phyloP scores from a whole-genome alignment of 2,888 invertebrate species.

The Aleiodes testaceus region DNA sequence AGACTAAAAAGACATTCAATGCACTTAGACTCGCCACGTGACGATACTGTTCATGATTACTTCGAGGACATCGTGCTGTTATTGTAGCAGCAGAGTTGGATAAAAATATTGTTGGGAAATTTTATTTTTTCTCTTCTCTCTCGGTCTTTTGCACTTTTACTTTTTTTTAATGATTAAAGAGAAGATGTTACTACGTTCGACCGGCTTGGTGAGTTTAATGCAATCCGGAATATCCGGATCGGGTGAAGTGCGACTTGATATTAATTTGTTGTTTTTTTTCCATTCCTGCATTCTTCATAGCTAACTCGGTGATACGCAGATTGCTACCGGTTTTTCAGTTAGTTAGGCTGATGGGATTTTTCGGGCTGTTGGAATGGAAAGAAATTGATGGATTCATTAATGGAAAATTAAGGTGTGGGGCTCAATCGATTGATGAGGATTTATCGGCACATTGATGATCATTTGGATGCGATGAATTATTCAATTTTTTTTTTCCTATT shows the following conservation, averaged over 20 bases:
- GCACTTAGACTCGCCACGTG: conserved; percentile 61
- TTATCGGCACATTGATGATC: background rate
- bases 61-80: conserved; percentile 18
- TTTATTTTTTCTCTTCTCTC: background rate
- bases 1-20: background rate
- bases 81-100: background rate
- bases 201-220: conserved; percentile 28
- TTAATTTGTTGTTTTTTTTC: conserved; percentile 30
- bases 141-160: conserved; percentile 3
- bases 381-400: background rate
- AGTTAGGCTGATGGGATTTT: conserved; percentile 3
- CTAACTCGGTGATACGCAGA: conserved; percentile 25
- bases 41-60: conserved; percentile 46
- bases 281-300: background rate
- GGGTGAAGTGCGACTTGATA: conserved; percentile 18
- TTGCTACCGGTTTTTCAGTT: conserved; percentile 27
- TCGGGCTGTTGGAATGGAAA: background rate
- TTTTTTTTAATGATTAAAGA: background rate
- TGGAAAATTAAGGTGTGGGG: conserved; percentile 16
- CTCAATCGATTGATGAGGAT: background rate
- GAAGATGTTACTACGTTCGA: conserved; percentile 10
- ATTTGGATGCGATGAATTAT: too few species aligned
- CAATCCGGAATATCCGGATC: conserved; percentile 41
- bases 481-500: too few species aligned
- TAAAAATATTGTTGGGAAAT: conserved; percentile 17